Evolutionary conservation across 2,797 vertebrate genomes (phyloP).

Genomic region (Melanotaenia boesemani): DNA sequence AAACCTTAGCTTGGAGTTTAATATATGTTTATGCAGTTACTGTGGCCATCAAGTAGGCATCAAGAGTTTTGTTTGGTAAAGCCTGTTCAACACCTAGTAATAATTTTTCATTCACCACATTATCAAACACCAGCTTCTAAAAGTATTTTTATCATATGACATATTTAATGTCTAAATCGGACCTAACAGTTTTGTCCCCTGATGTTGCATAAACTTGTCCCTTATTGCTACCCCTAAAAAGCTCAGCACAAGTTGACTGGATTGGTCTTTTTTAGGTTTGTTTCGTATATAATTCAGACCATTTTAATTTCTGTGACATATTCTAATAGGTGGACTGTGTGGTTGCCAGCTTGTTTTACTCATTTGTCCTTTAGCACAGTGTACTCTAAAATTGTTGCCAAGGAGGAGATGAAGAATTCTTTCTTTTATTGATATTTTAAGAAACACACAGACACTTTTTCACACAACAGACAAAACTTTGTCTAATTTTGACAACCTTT

Average conservation of each 20-base stretch:
- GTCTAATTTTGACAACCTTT: neutral
- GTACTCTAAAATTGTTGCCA: neutral
- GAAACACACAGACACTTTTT: no score
- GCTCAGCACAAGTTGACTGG: neutral
- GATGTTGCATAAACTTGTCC: conserved; percentile 1
- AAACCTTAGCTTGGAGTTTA: conserved; percentile 25
- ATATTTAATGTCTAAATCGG: neutral
- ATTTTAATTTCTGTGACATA: neutral
- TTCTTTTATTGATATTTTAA: neutral
- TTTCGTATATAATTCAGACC: neutral
- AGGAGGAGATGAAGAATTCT: neutral
- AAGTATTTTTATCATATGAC: conserved; percentile 10
- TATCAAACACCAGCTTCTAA: conserved; percentile 22
- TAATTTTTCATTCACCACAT: conserved; percentile 47
- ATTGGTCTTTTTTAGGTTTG: neutral
- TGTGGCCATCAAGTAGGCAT: conserved; percentile 37
- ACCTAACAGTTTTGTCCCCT: neutral
- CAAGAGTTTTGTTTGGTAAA: conserved; percentile 33
- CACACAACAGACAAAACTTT: neutral
- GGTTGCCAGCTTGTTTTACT: neutral
- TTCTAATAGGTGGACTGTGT: neutral
- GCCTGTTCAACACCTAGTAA: conserved; percentile 24
- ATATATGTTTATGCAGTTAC: conserved; percentile 25
- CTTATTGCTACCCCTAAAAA: neutral
- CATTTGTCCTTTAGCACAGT: neutral